phyloP scores from a whole-genome alignment of 2,888 invertebrate species.

The Drosophila colorata region DNA sequence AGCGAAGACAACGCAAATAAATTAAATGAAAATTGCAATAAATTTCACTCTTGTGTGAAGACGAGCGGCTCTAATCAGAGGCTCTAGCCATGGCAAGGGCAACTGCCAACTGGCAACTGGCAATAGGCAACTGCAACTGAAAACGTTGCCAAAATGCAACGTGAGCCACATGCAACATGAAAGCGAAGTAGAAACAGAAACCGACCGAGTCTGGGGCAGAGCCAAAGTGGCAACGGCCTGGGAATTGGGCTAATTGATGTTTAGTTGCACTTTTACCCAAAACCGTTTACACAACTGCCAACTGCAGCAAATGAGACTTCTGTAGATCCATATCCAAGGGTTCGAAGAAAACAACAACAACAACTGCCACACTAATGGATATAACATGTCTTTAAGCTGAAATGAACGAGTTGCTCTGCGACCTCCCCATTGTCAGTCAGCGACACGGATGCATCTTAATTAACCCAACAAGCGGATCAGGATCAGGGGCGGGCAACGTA shows the following conservation, averaged over 20 bases:
- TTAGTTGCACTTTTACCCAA: conserved; percentile 84
- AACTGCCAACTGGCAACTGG: conserved; percentile 36
- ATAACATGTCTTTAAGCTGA: conserved; percentile 45
- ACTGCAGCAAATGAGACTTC: conserved; percentile 41
- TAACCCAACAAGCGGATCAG: conserved; percentile 51
- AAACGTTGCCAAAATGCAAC: conserved; percentile 71
- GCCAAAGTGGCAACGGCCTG: conserved; percentile 74
- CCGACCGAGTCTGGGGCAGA: conserved; percentile 45
- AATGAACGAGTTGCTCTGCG: conserved; percentile 10
- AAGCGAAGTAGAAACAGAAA: conserved; percentile 63
- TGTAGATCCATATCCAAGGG: conserved; percentile 48
- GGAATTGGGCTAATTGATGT: conserved; percentile 85
- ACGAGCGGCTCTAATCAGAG: conserved; percentile 75
- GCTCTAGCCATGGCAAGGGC: conserved; percentile 57
- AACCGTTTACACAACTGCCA: conserved; percentile 74
- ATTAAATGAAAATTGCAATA: conserved; percentile 77
- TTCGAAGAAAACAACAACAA: conserved; percentile 5
- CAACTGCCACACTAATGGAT: conserved; percentile 31
- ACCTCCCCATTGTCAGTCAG: conserved; percentile 28
- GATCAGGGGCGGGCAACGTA: conserved; percentile 43
- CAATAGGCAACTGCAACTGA: conserved; percentile 34
- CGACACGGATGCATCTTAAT: conserved; percentile 83
- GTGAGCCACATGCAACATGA: conserved; percentile 77
- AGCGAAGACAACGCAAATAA: conserved; percentile 51
- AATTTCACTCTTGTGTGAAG: conserved; percentile 78